Evolutionary conservation across 1,140 invertebrate genomes (phyloP), one percentile per base, ranked within the genome.

Genomic region (Brachystomella parvula): DNA sequence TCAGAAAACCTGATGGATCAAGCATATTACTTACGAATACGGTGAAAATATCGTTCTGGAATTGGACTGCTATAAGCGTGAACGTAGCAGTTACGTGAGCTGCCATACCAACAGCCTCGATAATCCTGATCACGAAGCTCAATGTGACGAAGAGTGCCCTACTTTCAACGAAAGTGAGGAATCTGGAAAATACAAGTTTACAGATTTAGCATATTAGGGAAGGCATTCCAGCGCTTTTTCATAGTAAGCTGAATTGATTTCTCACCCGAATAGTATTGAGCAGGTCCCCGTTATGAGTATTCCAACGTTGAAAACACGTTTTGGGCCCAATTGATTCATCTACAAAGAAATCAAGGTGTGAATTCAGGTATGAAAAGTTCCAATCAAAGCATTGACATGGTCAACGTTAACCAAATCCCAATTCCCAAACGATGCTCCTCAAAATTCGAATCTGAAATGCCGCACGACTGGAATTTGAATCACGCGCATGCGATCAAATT

Each of bases 31-130:
- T 87, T 78, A 92, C 92, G 80, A 96, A 94, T 70, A 91, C 90
- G 0, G 89, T 90, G 0, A 89, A 89, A 0, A 96, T 88, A 75
- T 90, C 88, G 64, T 91, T 81, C 0, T 92, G 92, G 81, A 96
- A 96, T 78, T 93, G 89, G 77, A 88, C 88, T n/a, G 93, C 92
- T 56, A 94, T 90, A 61, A 96, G 92, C 0, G 92, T 90, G 78
- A 95, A 96, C 71, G 88, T 88, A 1, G 92, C 90, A 1, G 92
- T 96, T 1, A 94, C 80, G 79, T 94, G 94, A 2, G 90, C 91
- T 0, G 93, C 92, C 74, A 92, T 90, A 26, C 92, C 93, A 78
- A 93, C 79, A 0, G 92, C 93, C 79, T 96, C 93, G 24, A 94
- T 77, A 67, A 92, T 90, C 67, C 94, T 82, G 64, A 94, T 89